Evolutionary conservation across 2,797 vertebrate species (phyloP).

Genomic region (Falco columbarius): DNA sequence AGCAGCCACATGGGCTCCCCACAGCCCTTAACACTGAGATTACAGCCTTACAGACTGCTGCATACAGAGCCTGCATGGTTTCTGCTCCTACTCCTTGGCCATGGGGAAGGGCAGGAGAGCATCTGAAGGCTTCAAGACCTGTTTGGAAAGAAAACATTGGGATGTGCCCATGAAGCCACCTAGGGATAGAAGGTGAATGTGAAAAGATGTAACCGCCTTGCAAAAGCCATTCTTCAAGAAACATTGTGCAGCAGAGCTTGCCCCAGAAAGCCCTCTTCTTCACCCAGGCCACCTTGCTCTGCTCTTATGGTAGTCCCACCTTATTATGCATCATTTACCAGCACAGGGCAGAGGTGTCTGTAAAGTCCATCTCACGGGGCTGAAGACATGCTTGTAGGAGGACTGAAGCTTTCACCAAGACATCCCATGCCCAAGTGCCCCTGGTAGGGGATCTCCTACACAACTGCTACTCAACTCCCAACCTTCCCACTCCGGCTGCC

Average conservation of each 20-base stretch:
- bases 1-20: neutral
- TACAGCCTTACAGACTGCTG: neutral
- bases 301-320: neutral
- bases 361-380: neutral
- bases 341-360: neutral
- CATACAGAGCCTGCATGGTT: neutral
- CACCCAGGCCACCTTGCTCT: neutral
- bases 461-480: neutral
- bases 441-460: neutral
- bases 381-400: neutral
- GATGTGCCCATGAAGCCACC: neutral
- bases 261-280: neutral
- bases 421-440: fast-evolving
- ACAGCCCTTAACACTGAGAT: neutral
- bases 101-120: neutral
- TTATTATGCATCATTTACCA: neutral
- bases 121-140: neutral
- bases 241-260: neutral
- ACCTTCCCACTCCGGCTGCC: neutral
- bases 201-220: neutral
- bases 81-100: neutral
- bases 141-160: neutral
- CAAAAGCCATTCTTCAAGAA: neutral
- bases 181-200: neutral
- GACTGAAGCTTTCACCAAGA: neutral